phyloP scores from a whole-genome alignment of 1,140 invertebrate genomes.

The Choristoneura fumiferana region DNA sequence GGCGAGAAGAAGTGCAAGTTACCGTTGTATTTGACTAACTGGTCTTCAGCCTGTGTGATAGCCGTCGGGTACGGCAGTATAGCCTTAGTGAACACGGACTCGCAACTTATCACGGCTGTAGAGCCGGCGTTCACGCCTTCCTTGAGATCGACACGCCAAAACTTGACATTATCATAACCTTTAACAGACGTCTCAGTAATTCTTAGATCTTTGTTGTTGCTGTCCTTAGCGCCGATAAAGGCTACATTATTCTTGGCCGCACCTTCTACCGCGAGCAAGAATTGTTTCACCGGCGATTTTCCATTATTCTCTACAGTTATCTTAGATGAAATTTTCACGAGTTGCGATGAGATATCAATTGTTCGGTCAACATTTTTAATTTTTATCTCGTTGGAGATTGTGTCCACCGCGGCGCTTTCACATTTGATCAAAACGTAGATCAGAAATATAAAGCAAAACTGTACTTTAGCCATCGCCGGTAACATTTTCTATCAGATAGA shows the following conservation, averaged over 20 bases:
- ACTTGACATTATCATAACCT: slow-evolving; percentile 78
- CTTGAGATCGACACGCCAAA: slow-evolving; percentile 81
- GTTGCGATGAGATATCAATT: slow-evolving; percentile 92
- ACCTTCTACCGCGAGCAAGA: slow-evolving; percentile 86
- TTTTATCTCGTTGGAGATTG: slow-evolving; percentile 79
- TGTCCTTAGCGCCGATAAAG: slow-evolving; percentile 86
- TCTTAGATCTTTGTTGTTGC: slow-evolving; percentile 81
- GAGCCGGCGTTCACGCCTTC: slow-evolving; percentile 80
- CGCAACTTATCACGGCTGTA: slow-evolving; percentile 82
- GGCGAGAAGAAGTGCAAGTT: slow-evolving; percentile 92
- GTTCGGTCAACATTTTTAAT: slow-evolving; percentile 91
- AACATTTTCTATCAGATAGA: slow-evolving; percentile 35
- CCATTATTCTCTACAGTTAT: slow-evolving; percentile 91
- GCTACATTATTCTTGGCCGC: slow-evolving; percentile 83
- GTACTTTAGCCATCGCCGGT: slow-evolving; percentile 63
- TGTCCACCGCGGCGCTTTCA: slow-evolving; percentile 54
- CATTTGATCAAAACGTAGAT: slow-evolving; percentile 43
- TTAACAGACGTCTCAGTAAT: slow-evolving; percentile 78
- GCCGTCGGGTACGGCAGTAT: slow-evolving; percentile 90
- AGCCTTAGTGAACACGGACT: slow-evolving; percentile 87
- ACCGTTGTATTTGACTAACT: slow-evolving; percentile 92
- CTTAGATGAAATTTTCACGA: slow-evolving; percentile 90
- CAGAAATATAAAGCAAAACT: slow-evolving; percentile 52
- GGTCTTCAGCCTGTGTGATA: slow-evolving; percentile 95
- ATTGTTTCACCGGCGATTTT: slow-evolving; percentile 83